Conservation (phyloP, 2,888 invertebrate genomes). For the Gisinianus flammeolus region DNA sequence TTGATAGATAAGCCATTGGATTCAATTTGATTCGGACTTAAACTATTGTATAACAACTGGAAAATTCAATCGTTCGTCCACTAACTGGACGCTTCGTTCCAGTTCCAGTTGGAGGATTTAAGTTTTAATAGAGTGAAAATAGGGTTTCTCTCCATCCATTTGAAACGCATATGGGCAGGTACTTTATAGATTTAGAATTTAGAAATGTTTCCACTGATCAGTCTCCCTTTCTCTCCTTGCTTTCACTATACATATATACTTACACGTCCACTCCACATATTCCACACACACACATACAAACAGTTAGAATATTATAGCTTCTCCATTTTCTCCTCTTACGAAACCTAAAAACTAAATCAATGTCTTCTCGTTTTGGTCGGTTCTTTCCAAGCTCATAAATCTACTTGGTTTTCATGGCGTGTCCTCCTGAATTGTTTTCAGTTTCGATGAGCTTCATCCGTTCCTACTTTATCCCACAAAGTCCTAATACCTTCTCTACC, state of each 20-base stretch:
- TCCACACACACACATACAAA: too few species aligned
- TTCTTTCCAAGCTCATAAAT: slow-evolving; percentile 19
- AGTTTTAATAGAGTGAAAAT: too few species aligned
- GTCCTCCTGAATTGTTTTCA: slow-evolving; percentile 26
- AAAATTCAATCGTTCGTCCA: too few species aligned
- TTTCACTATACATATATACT: too few species aligned
- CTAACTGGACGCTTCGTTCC: too few species aligned
- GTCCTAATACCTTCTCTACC: background rate
- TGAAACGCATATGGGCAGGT: too few species aligned
- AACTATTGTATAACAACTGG: too few species aligned
- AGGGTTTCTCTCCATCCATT: too few species aligned
- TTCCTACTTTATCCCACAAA: slow-evolving; percentile 2
- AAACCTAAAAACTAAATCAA: slow-evolving; percentile 14
- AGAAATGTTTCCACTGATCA: slow-evolving; percentile 8
- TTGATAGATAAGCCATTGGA: too few species aligned
- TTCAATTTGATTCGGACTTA: too few species aligned
- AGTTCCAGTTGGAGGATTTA: too few species aligned
- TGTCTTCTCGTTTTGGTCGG: background rate
- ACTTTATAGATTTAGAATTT: background rate
- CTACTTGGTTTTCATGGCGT: slow-evolving; percentile 32
- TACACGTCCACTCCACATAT: too few species aligned
- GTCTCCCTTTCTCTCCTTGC: background rate
- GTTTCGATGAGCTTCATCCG: background rate
- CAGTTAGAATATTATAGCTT: background rate
- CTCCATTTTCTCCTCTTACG: background rate